Base-by-base conservation (phyloP, 1,140 invertebrate species). In the Daktulosphaira vitifoliae region DNA sequence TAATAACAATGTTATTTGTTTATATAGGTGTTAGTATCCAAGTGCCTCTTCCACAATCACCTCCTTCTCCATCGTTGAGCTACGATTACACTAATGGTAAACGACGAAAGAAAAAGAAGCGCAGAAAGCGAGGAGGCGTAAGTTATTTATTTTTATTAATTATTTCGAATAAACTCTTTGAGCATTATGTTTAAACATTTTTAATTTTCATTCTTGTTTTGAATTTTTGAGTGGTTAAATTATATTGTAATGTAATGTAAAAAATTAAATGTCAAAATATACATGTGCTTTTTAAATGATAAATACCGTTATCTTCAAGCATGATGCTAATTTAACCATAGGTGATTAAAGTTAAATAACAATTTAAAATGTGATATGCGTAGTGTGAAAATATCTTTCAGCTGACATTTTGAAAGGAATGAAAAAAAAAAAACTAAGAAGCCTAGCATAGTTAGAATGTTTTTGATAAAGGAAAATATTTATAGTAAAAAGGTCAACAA, bases 41-140 rank as follows among this genome's bases (percentile, higher is more conserved):
- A 56, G 65, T 66, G 38, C 51, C 68, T 25, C 44, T 69, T n/a
- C 65, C 67, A 9, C 68, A 67, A 38, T 37, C 66, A 26, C 56
- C 66, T 38, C 52, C 48, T 26, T 68, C 66, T 2, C 44, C 66
- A 8, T 42, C 67, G 18, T 18, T 65, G 16, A 67, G 68, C 62
- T 62, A 48, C 20, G 56, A 62, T 62, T 62, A 48, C 42, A 33
- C 42, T 16, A 62, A 62, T 16, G 42, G 56, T 13, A 65, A 59
- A 39, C 50, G 52, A 0, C 67, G 54, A 13, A 69, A 70, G 52
- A 64, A 69, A 23, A 71, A 70, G 52, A 69, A 70, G 23, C 67
- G 70, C 15, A 70, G 70, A 59, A 68, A 68, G 65, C 56, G 70
- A 65, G 70, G 69, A 68, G 70, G 68, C n/a, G 70, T 71, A 39